Evolutionary conservation across 2,888 invertebrate species (phyloP).

Genomic region (Apamea epomidion): DNA sequence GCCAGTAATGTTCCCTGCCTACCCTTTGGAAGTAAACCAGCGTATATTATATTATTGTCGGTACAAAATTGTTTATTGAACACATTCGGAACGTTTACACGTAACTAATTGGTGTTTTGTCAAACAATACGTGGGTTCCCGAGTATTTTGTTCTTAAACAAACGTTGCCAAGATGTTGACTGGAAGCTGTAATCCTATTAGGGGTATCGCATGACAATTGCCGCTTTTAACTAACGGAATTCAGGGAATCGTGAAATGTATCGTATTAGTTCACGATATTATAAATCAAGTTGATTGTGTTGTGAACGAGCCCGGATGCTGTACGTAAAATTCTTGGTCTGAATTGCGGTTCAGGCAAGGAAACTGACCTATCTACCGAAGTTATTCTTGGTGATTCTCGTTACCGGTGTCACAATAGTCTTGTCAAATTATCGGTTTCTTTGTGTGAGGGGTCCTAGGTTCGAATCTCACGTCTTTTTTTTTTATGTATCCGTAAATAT

Average conservation of each 20-base stretch:
- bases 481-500: too few relatives aligned
- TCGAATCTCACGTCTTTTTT: not conserved
- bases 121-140: conserved; percentile 44
- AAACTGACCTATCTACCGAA: not conserved
- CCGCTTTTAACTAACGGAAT: conserved; percentile 23
- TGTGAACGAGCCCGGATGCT: not conserved
- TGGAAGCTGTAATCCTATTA: conserved; percentile 43
- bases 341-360: too few relatives aligned
- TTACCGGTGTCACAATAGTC: not conserved
- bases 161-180: conserved; percentile 36
- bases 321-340: not conserved
- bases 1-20: not conserved
- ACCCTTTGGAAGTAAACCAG: not conserved
- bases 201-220: conserved; percentile 42
- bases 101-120: conserved; percentile 60
- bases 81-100: conserved; percentile 33
- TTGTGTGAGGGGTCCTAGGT: not conserved
- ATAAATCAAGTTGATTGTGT: not conserved
- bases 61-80: conserved; percentile 41
- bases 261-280: conserved; percentile 16
- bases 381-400: not conserved
- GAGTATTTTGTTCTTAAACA: conserved; percentile 40
- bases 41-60: not conserved
- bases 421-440: too few relatives aligned
- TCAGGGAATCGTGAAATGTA: conserved; percentile 12